Evolutionary conservation across 2,888 invertebrate species (phyloP).

Genomic region (Apamea epomidion): DNA sequence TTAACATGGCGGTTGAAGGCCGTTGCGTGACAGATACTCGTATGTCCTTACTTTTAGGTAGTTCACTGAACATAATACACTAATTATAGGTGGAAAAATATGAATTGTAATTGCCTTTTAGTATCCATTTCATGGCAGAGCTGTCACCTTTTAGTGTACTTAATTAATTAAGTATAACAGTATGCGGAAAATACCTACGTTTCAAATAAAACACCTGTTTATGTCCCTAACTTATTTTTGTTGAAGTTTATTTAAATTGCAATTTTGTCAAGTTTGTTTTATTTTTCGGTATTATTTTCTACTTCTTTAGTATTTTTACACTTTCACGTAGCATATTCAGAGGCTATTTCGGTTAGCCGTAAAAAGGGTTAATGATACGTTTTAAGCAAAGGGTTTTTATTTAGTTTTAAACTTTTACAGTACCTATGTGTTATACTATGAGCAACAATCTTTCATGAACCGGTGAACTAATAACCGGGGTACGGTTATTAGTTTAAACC

Average conservation of each 20-base stretch:
- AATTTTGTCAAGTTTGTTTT: neutral
- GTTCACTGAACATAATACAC: constrained; percentile 14
- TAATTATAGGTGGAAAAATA: constrained; percentile 24
- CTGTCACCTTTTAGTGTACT: constrained; percentile 17
- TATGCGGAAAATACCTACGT: constrained; percentile 7
- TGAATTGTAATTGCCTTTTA: constrained; percentile 24
- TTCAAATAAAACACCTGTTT: constrained; percentile 11
- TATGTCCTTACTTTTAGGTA: constrained; percentile 25
- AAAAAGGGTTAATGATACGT: neutral
- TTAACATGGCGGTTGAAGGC: constrained; percentile 37
- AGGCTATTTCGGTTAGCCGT: neutral
- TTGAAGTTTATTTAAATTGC: constrained; percentile 8
- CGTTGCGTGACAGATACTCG: constrained; percentile 24
- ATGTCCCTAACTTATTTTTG: neutral
- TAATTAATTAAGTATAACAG: constrained; percentile 17
- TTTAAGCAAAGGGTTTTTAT: neutral
- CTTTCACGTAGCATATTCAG: neutral
- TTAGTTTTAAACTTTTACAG: neutral
- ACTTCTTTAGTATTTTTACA: neutral
- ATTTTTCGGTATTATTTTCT: too few relatives aligned
- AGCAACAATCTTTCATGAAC: neutral
- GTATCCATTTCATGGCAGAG: constrained; percentile 24
- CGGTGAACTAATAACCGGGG: too few relatives aligned
- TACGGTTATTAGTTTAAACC: neutral
- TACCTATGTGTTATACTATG: neutral